Evolutionary conservation across 2,888 invertebrate genomes (phyloP), one percentile per base, ranked within the genome.

Genomic region (Drosophila nr. medialis): DNA sequence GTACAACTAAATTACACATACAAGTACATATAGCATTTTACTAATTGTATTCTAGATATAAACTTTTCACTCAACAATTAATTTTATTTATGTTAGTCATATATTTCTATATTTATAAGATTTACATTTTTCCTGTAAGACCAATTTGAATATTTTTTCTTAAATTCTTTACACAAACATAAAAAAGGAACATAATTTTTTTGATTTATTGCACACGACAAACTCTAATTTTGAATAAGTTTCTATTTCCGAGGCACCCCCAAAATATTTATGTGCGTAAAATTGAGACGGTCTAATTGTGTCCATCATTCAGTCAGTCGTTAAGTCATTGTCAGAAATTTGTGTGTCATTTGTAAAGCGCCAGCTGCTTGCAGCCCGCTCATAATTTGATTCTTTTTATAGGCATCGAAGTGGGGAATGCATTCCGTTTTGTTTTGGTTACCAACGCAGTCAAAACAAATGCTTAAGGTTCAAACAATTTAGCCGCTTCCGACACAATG

Each of bases 291-390:
- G 69, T 60, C 83, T 67, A 83, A 80, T 83, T 84, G 75, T 61
- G 78, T 81, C 75, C 68, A 83, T 83, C 83, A 83, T 72, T 82
- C 81, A 86, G 66, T 30, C 64, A 64, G 77, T 74, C 81, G 74
- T 84, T 80, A 81, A 73, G 65, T 59, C 68, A 65, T 70, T 80
- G 79, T 83, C 79, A 83, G 68, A 76, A 81, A 79, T 83, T 83
- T 81, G 59, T 80, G 58, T 65, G 56, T 73, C 70, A 75, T 85
- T 80, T 80, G 72, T 85, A 67, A 56, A 63, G 78, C 58, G 77
- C 51, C 78, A 75, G 82, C 83, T 83, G 80, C 72, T 71, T 62
- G 40, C 64, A 59, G 67, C n/a, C 34, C 30, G 42, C 42, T 67
- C 30, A 38, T 61, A 54, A 34, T 63, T 64, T 8, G 45, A 8